These are phyloP conservation scores for Gastracanthus pulcherrimus DNA, from an alignment of 2,888 invertebrate genomes.

Conservation along the genomic window DNA sequence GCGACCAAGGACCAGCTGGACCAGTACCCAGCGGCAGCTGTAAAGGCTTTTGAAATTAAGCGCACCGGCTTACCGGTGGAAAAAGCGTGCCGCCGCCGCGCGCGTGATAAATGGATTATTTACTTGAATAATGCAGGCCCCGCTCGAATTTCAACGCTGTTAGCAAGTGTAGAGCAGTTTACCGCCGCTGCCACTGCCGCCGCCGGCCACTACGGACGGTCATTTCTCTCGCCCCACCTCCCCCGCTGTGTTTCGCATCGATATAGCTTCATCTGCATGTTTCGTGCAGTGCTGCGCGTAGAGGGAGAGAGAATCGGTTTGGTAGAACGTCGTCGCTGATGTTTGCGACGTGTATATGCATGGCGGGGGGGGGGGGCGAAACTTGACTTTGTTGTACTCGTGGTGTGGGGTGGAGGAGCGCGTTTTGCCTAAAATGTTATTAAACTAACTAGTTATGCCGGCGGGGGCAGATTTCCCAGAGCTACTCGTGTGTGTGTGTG, in stretches of 20 bases:
- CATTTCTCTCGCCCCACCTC: constrained; percentile 19
- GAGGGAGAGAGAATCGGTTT: constrained; percentile 30
- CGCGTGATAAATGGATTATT: constrained; percentile 59
- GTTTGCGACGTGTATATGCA: constrained; percentile 6
- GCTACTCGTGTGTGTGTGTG: too few species aligned
- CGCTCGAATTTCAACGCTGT: constrained; percentile 56
- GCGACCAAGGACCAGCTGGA: too few species aligned
- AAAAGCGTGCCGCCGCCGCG: not conserved
- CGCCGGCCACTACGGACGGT: not conserved
- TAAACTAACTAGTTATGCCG: constrained; percentile 46
- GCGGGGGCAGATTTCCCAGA: too few species aligned
- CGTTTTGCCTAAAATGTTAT: constrained; percentile 40
- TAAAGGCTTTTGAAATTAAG: constrained; percentile 53
- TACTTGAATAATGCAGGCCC: constrained; percentile 58
- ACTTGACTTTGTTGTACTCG: constrained; percentile 36
- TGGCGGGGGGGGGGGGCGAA: not conserved
- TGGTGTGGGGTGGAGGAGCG: not conserved
- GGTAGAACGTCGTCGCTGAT: not conserved
- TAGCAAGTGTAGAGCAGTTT: constrained; percentile 52
- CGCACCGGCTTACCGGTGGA: constrained; percentile 23
- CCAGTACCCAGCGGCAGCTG: too few species aligned
- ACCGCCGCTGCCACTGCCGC: constrained; percentile 26
- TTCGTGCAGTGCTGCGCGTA: not conserved
- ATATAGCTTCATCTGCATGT: constrained; percentile 47
- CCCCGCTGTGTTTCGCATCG: constrained; percentile 31